phyloP scores from a whole-genome alignment of 2,888 invertebrate genomes.

The Lepidocyrtinus sp. region DNA sequence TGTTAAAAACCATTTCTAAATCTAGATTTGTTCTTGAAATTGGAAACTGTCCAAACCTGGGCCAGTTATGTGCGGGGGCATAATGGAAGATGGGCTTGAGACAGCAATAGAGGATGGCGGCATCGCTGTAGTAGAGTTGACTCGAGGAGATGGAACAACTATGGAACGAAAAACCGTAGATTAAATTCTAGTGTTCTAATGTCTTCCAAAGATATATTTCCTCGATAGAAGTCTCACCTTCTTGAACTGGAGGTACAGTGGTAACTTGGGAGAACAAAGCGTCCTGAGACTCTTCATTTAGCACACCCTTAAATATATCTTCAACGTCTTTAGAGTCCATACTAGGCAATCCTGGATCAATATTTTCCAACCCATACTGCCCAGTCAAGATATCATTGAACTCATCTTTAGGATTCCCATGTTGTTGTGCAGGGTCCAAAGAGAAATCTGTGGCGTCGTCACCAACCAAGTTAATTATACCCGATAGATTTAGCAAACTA shows the following conservation, averaged over 20 bases:
- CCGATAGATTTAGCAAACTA: too few relatives aligned
- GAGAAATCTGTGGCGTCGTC: slow-evolving; percentile 62
- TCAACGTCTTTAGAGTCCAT: slow-evolving; percentile 94
- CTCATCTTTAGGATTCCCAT: slow-evolving; percentile 79
- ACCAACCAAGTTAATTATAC: too few relatives aligned
- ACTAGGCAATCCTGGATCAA: slow-evolving; percentile 80
- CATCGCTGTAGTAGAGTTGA: slow-evolving; percentile 37
- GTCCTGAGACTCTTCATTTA: slow-evolving; percentile 85
- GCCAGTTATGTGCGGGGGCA: slow-evolving; percentile 37
- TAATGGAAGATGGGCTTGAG: slow-evolving; percentile 46
- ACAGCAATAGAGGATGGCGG: slow-evolving; percentile 47
- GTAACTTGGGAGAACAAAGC: slow-evolving; percentile 78
- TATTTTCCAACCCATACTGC: slow-evolving; percentile 83
- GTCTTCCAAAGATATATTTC: not conserved
- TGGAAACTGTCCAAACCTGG: slow-evolving; percentile 43
- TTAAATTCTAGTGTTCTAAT: not conserved
- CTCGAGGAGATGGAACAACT: slow-evolving; percentile 35
- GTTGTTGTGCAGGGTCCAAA: slow-evolving; percentile 59
- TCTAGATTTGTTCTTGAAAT: too few relatives aligned
- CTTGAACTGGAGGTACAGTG: slow-evolving; percentile 60
- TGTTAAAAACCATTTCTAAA: too few relatives aligned
- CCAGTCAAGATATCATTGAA: slow-evolving; percentile 78
- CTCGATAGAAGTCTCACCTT: slow-evolving; percentile 26
- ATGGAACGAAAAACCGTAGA: too few relatives aligned
- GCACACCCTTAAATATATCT: slow-evolving; percentile 91